Conservation (phyloP, 1,140 invertebrate species). For the Tetramorium parvispinum region DNA sequence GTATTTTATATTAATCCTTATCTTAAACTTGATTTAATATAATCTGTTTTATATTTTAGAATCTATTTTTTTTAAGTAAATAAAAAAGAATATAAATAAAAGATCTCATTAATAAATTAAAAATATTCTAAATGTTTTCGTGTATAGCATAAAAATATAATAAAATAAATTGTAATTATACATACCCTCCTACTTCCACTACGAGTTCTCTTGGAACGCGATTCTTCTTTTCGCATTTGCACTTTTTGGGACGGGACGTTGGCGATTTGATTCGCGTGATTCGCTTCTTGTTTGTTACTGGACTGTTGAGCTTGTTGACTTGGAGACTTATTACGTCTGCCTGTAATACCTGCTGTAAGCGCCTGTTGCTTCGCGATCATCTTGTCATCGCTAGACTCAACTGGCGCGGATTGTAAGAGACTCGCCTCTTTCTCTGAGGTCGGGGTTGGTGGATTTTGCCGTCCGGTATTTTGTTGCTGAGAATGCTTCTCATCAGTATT, state of each 20-base stretch:
- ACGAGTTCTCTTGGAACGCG: conserved; percentile 79
- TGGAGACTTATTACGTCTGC: conserved; percentile 83
- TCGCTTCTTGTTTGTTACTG: conserved; percentile 66
- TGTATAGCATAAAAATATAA: neutral
- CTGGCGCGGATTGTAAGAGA: conserved; percentile 63
- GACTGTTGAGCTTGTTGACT: conserved; percentile 70
- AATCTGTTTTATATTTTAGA: neutral
- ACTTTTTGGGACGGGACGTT: conserved; percentile 61
- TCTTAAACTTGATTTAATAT: neutral
- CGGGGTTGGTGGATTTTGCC: conserved; percentile 74
- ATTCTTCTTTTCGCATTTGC: conserved; percentile 80
- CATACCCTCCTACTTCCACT: conserved; percentile 82
- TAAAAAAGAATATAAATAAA: neutral
- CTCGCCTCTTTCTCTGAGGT: conserved; percentile 82
- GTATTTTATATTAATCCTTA: neutral
- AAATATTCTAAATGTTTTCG: neutral
- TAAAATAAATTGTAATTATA: neutral
- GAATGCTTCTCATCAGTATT: conserved; percentile 76
- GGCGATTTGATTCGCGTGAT: conserved; percentile 62
- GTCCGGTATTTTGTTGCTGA: conserved; percentile 76
- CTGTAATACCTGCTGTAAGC: conserved; percentile 88
- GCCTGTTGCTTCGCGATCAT: conserved; percentile 90
- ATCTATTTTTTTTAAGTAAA: no score
- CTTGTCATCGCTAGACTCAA: conserved; percentile 88
- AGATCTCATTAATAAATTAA: neutral